phyloP scores from a whole-genome alignment of 2,113 vertebrate species.

The Accipiter virgatus region DNA sequence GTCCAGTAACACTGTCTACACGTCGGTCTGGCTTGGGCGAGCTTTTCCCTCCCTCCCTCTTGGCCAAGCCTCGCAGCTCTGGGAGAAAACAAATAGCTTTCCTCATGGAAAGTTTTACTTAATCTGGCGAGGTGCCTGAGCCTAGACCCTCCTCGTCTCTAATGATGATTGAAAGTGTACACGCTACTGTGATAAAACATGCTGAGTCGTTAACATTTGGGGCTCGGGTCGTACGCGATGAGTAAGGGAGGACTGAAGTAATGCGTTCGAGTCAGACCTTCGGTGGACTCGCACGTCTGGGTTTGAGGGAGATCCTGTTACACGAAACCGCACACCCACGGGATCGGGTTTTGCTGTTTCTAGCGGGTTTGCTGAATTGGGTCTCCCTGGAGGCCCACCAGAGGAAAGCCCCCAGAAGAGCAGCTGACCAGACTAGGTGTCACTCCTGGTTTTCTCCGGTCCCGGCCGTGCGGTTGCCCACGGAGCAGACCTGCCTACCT shows the following conservation, averaged over 20 bases:
- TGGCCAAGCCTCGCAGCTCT: slow-evolving; percentile 21
- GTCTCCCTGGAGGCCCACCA: not conserved
- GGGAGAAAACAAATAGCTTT: slow-evolving; percentile 81
- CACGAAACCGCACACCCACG: not conserved
- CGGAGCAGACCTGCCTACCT: not conserved
- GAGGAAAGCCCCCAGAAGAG: not conserved
- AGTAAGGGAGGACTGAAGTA: slow-evolving; percentile 42
- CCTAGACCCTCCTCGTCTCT: slow-evolving; percentile 80
- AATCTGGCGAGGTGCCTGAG: slow-evolving; percentile 80
- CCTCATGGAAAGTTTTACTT: slow-evolving; percentile 93
- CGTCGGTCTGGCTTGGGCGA: slow-evolving; percentile 17
- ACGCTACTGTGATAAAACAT: slow-evolving; percentile 76
- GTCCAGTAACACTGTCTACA: slow-evolving; percentile 65
- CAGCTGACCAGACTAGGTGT: not conserved
- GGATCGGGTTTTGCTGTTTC: slow-evolving; percentile 51
- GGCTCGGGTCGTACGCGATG: slow-evolving; percentile 58
- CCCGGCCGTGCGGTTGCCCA: not conserved
- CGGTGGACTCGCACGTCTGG: not conserved
- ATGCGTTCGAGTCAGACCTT: not conserved
- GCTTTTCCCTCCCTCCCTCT: slow-evolving; percentile 34
- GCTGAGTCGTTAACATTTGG: slow-evolving; percentile 78
- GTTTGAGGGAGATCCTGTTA: slow-evolving; percentile 27
- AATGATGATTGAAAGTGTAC: slow-evolving; percentile 86
- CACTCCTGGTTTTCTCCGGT: not conserved
- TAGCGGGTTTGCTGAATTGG: slow-evolving; percentile 28